Evolutionary conservation across 2,888 invertebrate species (phyloP), one percentile per base, ranked within the genome.

Genomic region (Choreutis nemorana): DNA sequence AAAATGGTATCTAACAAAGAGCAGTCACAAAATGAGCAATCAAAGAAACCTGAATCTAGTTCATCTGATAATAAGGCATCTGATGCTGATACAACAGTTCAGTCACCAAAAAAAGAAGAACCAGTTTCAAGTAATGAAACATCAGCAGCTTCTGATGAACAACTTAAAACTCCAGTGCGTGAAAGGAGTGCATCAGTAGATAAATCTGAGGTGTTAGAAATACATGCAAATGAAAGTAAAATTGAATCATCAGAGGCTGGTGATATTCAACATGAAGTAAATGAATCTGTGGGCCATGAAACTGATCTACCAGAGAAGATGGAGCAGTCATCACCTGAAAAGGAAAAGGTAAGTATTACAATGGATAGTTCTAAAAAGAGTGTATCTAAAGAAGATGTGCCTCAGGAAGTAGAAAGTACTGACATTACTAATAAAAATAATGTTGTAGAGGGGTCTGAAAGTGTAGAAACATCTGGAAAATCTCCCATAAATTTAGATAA

Each of bases 321-420:
- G 30, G 37, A 42, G 31, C 42, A 35, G 18, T 40, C 41, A 34
- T 39, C 48, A 13, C 45, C 45, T 42, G 51, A 49, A 30, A 46
- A 44, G 26, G 29, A 34, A 34, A 35, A 75, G 75, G 77, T 77
- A 77, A 78, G 75, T 75, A 72, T 51, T 48, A 56, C 38, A 55
- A 63, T 61, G 54, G 65, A 56, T 45, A 50, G 54, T 48, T 50
- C 39, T 49, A 52, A 49, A 38, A 42, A 52, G 31, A 45, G 36
- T 53, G 34, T 45, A 35, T 42, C 47, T 41, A 61, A 63, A 39
- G 60, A 57, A 48, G 42, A n/a, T n/a, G n/a, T 45, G 35, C 41
- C 47, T 41, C 61, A 63, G 40, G 60, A 57, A 48, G 42, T 48
- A 40, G 51, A 50, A 33, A 48, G 32, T 23, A 39, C 40, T 50